These are phyloP conservation scores for Brachionus rubens DNA, from an alignment of 1,140 invertebrate species.

Conservation along the genomic window DNA sequence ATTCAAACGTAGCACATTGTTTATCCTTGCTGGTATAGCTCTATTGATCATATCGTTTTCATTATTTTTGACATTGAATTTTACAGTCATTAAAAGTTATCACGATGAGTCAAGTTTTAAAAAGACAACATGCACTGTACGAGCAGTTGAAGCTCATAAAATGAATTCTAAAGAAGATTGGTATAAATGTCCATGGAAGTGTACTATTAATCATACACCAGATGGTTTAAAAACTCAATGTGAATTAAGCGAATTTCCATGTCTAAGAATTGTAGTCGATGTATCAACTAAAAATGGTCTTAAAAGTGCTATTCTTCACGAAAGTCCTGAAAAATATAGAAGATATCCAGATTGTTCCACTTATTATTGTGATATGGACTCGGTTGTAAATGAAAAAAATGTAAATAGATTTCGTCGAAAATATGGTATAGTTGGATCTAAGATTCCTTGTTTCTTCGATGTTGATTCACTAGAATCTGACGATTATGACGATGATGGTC, in stretches of 20 bases:
- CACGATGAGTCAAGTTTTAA: conserved; percentile 22
- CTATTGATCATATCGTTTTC: conserved; percentile 26
- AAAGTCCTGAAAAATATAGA: conserved; percentile 7
- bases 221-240: conserved; percentile 41
- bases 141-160: conserved; percentile 25
- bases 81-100: conserved; percentile 40
- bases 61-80: background rate
- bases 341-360: conserved; percentile 35
- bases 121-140: conserved; percentile 28
- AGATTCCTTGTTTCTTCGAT: conserved; percentile 1
- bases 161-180: conserved; percentile 44
- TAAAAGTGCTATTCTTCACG: conserved; percentile 43
- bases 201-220: conserved; percentile 44
- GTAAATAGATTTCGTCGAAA: conserved; percentile 26
- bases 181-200: conserved; percentile 43
- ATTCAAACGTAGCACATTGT: background rate
- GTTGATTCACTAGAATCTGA: conserved; percentile 29
- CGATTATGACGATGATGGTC: conserved; percentile 42
- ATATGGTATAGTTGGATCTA: conserved; percentile 22
- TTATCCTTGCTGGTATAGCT: conserved; percentile 6
- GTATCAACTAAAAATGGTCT: conserved; percentile 31
- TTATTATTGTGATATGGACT: conserved; percentile 44
- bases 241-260: conserved; percentile 39
- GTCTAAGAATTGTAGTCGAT: conserved; percentile 41
- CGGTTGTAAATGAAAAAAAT: conserved; percentile 33